phyloP scores from a whole-genome alignment of 1,140 invertebrate species.

The Uloborus diversus region DNA sequence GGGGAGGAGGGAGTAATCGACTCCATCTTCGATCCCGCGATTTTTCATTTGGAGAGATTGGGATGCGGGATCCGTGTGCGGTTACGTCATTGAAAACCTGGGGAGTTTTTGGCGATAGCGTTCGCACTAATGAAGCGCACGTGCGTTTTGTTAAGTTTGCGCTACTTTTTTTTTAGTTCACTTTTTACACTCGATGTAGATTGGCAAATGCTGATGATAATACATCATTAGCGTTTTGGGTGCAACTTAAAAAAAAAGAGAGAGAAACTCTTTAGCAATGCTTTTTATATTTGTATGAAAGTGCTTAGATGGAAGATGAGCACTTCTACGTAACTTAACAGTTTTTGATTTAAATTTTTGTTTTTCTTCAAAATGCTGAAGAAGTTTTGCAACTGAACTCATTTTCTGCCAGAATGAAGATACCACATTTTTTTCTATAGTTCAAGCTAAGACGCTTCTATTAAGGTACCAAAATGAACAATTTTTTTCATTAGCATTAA shows the following conservation, averaged over 20 bases:
- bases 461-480: no score
- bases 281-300: no score
- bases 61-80: neutral
- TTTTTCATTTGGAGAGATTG: constrained; percentile 17
- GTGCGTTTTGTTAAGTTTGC: neutral
- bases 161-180: neutral
- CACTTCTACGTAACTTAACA: no score
- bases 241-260: neutral
- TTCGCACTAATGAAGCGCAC: constrained; percentile 18
- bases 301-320: no score
- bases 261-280: no score
- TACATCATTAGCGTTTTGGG: constrained; percentile 4
- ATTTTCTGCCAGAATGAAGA: no score
- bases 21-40: constrained; percentile 13
- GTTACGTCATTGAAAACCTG: constrained; percentile 1
- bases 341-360: no score
- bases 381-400: no score
- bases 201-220: constrained; percentile 9
- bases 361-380: no score
- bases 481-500: no score
- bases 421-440: no score
- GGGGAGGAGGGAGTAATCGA: neutral
- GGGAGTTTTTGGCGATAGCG: constrained; percentile 5
- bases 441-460: no score
- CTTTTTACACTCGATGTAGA: neutral